These are phyloP conservation scores for Morelia viridis DNA, from an alignment of 2,797 vertebrate species.

Conservation along the genomic window DNA sequence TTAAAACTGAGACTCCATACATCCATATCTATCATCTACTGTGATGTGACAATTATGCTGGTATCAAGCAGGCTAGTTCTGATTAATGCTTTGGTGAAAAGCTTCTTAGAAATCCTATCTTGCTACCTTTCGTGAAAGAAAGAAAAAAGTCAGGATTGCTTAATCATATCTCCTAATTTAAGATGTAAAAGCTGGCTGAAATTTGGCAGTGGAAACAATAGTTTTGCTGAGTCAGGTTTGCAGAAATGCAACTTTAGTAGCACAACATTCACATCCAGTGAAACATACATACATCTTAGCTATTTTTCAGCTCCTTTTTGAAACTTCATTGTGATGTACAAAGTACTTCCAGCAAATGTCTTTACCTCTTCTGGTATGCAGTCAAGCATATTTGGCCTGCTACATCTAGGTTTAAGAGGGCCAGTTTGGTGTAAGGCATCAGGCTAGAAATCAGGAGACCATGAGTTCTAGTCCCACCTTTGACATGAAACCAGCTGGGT, in stretches of 20 bases:
- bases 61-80: neutral
- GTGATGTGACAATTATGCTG: neutral
- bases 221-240: conserved; percentile 5
- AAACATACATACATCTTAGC: neutral
- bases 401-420: neutral
- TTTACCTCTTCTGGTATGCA: neutral
- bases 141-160: neutral
- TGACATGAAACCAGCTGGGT: neutral
- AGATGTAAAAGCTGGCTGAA: neutral
- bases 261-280: neutral
- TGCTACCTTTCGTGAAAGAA: neutral
- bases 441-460: too few species aligned
- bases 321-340: neutral
- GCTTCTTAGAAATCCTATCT: neutral
- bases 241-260: neutral
- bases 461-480: neutral
- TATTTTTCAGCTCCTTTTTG: neutral
- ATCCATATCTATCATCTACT: neutral
- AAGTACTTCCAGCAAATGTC: neutral
- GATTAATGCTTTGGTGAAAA: neutral
- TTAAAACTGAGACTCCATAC: too few species aligned
- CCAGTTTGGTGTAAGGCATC: too few species aligned
- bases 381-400: neutral
- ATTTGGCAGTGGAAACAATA: neutral
- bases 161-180: neutral